A percentile compares a stretch with the other conserved stretches of the same genome.
These are phyloP conservation scores for Laterallus jamaicensis DNA, from an alignment of 2,113 vertebrate species.

Conservation along the genomic window DNA sequence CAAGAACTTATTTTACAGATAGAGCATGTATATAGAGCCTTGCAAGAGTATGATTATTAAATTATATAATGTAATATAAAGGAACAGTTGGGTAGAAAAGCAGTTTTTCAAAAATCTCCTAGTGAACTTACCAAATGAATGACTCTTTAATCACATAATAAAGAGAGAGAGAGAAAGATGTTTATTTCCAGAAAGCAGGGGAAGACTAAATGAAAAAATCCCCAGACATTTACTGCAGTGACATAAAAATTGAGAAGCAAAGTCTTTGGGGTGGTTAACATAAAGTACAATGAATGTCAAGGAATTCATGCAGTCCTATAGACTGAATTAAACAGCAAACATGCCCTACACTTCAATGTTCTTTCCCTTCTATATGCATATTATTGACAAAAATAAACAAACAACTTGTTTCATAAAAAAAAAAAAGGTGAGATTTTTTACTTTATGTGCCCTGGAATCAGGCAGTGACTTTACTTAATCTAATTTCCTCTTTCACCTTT, in stretches of 20 bases:
- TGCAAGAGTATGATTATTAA: background rate
- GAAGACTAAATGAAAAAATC: background rate
- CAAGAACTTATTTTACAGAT: background rate
- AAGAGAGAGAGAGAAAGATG: background rate
- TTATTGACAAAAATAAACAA: background rate
- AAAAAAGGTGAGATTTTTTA: too few species aligned
- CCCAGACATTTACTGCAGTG: background rate
- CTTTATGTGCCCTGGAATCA: background rate
- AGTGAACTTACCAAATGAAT: background rate
- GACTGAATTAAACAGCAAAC: background rate
- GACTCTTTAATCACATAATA: background rate
- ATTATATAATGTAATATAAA: background rate
- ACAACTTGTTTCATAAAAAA: background rate
- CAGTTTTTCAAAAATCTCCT: background rate
- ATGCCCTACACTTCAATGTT: background rate
- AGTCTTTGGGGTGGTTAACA: background rate
- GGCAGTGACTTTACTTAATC: background rate
- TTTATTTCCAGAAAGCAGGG: background rate
- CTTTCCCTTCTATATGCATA: accelerated
- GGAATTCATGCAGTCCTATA: background rate
- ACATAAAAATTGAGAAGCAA: background rate
- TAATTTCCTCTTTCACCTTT: background rate
- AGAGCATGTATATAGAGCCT: background rate
- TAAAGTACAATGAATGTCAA: background rate
- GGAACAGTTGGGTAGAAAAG: background rate